Evolutionary conservation across 2,113 vertebrate genomes (phyloP), one percentile per base, ranked within the genome.

Genomic region (Epinephelus lanceolatus): DNA sequence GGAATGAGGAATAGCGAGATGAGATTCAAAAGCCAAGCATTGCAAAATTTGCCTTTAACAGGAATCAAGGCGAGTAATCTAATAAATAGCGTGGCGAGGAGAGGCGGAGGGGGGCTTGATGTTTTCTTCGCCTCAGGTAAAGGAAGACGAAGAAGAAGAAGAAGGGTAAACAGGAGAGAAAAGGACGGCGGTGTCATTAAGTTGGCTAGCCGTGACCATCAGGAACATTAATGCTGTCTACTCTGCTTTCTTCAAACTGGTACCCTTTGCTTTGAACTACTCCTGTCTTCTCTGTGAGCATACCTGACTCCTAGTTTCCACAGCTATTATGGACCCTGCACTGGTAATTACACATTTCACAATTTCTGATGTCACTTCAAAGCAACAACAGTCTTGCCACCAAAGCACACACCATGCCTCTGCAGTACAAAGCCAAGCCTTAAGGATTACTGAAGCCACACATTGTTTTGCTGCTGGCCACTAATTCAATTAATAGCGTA

Each of bases 1-100:
- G 94, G 85, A 92, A 97, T 94, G 93, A 90, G 87, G 89, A 93
- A 94, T 89, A 91, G 86, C 81, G 87, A 93, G 93, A 92, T 88
- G 65, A 84, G 85, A 94, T 88, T 83, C 94, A 94, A 94, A 93
- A 95, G 90, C 91, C 89, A 93, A 91, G 88, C 86, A 93, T 84
- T 91, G 94, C 91, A 90, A 90, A 89, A 92, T 93, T 88, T 78
- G 71, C 89, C 88, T 95, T 94, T 94, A 95, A 95, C 90, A 89
- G 90, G 94, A 96, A 93, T 84, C 80, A 93, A 89, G 85, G 94
- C 83, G 66, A 81, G 86, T 93, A 89, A 94, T 93, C 87, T 91
- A 91, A 92, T 92, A 90, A 93, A 94, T 86, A 89, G 91, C 53
- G 47, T 72, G 47, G 85, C 66, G 51, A 81, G 45, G 57, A 76